These are phyloP conservation scores for Ceyx margarethae DNA, from an alignment of 2,113 vertebrate species.

Conservation along the genomic window DNA sequence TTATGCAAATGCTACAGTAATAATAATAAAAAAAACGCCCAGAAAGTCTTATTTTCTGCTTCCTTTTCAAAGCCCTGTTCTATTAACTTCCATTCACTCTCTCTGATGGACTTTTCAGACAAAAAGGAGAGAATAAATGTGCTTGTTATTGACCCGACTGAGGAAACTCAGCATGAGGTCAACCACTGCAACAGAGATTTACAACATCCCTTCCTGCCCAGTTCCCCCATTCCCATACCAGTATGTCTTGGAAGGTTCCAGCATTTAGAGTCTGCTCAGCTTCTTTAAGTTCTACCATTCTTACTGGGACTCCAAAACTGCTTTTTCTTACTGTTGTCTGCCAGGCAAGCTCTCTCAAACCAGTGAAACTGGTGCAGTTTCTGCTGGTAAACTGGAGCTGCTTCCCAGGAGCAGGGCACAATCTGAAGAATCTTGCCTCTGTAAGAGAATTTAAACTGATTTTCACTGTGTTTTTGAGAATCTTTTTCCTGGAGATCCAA, in stretches of 20 bases:
- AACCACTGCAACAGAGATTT: background rate
- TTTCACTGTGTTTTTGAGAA: rapidly evolving
- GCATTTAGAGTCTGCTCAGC: rapidly evolving
- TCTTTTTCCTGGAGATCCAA: rapidly evolving
- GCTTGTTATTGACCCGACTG: constrained; percentile 9
- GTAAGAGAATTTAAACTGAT: background rate
- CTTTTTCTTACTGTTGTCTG: background rate
- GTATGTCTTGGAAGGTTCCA: rapidly evolving
- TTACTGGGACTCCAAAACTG: rapidly evolving
- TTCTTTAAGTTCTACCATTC: background rate
- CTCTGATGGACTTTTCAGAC: constrained; percentile 19
- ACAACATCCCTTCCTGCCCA: background rate
- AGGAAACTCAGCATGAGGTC: constrained; percentile 15
- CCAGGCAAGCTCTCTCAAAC: background rate
- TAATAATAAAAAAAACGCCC: background rate
- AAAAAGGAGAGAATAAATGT: constrained; percentile 37
- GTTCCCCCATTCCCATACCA: background rate
- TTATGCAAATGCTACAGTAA: constrained; percentile 56
- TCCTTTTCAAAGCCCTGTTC: constrained; percentile 16
- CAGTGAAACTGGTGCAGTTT: background rate
- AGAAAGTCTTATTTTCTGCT: constrained; percentile 37
- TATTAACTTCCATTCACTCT: constrained; percentile 34
- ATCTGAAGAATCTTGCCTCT: rapidly evolving
- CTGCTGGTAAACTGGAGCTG: rapidly evolving
- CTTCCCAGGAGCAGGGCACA: background rate